A percentile compares a stretch with the other conserved stretches of the same genome.
These are phyloP conservation scores for Zelleria hepariella DNA, from an alignment of 2,888 invertebrate species.

Conservation along the genomic window DNA sequence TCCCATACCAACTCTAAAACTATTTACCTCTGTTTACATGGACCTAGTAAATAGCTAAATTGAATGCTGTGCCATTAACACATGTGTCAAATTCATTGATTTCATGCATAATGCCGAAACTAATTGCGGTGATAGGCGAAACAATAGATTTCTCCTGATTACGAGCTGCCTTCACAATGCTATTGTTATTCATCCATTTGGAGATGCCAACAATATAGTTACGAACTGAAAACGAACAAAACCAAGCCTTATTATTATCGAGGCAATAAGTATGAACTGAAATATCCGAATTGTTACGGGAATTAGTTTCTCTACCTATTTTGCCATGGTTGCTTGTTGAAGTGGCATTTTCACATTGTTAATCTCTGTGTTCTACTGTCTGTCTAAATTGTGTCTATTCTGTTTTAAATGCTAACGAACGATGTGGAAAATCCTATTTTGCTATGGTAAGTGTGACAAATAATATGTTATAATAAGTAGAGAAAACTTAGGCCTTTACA, in stretches of 20 bases:
- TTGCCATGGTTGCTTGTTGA: too few relatives aligned
- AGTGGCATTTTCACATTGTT: not conserved
- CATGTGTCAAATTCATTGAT: conserved; percentile 42
- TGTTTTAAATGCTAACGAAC: not conserved
- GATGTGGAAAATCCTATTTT: not conserved
- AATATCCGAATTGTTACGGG: too few relatives aligned
- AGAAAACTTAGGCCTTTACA: too few relatives aligned
- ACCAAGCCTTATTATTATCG: not conserved
- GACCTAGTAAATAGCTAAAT: not conserved
- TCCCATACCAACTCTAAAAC: too few relatives aligned
- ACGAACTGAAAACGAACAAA: too few relatives aligned
- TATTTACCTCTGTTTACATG: not conserved
- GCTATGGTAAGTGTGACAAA: not conserved
- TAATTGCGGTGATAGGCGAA: conserved; percentile 18
- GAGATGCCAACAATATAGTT: not conserved
- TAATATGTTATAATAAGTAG: too few relatives aligned
- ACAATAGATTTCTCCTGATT: conserved; percentile 32
- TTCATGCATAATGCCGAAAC: conserved; percentile 17
- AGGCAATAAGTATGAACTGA: too few relatives aligned
- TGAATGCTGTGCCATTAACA: not conserved
- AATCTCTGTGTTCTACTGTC: not conserved
- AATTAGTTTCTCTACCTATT: too few relatives aligned
- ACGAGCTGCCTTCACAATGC: conserved; percentile 10
- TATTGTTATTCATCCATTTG: conserved; percentile 3
- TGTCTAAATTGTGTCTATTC: not conserved